These are phyloP conservation scores for Trypoxylus dichotomus DNA, from an alignment of 1,140 invertebrate genomes.

Conservation along the genomic window DNA sequence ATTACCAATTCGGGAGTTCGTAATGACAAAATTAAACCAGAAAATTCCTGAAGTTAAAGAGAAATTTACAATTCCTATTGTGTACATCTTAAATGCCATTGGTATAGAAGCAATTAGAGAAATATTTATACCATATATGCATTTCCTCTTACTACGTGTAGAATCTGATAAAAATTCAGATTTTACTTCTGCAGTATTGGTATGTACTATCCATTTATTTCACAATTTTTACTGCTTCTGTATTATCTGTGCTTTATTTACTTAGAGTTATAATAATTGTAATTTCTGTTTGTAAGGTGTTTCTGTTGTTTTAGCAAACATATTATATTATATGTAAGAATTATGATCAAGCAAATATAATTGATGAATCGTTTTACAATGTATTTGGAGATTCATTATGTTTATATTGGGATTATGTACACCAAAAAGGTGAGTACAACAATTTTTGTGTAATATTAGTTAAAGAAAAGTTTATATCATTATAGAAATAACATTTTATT, in stretches of 20 bases:
- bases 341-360: not conserved
- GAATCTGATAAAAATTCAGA: slow-evolving; percentile 32
- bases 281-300: too few relatives aligned
- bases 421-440: not conserved
- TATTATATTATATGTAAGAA: slow-evolving; percentile 28
- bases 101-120: slow-evolving; percentile 43
- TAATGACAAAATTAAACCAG: slow-evolving; percentile 43
- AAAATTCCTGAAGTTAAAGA: slow-evolving; percentile 39
- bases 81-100: slow-evolving; percentile 42
- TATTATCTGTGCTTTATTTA: too few relatives aligned
- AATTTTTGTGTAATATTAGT: not conserved
- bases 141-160: slow-evolving; percentile 36
- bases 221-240: not conserved
- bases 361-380: slow-evolving; percentile 29
- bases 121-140: slow-evolving; percentile 41
- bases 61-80: slow-evolving; percentile 37
- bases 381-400: slow-evolving; percentile 29
- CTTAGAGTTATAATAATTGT: too few relatives aligned
- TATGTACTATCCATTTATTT: slow-evolving; percentile 32
- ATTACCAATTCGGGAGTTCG: slow-evolving; percentile 41
- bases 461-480: too few relatives aligned
- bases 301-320: slow-evolving; percentile 24
- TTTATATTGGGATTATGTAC: slow-evolving; percentile 4
- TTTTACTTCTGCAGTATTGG: slow-evolving; percentile 40
- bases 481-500: too few relatives aligned